Evolutionary conservation across 2,113 vertebrate genomes (phyloP).

Genomic region (Tetrax tetrax): DNA sequence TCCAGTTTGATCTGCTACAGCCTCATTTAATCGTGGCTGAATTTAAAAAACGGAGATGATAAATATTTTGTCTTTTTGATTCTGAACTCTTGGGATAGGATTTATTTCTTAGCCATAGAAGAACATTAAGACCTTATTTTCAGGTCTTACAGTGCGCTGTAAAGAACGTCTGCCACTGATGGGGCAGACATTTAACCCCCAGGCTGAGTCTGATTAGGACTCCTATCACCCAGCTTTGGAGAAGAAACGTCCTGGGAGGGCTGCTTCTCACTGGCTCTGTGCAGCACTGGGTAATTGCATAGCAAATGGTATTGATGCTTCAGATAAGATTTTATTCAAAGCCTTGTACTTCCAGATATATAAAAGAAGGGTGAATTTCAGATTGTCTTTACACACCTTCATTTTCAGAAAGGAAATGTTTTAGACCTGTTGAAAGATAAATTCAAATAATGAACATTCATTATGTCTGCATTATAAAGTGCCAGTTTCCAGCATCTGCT

Average conservation of each 20-base stretch:
- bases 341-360: neutral
- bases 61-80: neutral
- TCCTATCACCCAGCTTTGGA: neutral
- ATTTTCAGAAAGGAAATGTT: neutral
- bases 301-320: neutral
- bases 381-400: neutral
- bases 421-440: neutral
- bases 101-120: neutral
- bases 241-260: neutral
- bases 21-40: neutral
- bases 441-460: neutral
- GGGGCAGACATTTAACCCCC: neutral
- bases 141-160: rapidly evolving
- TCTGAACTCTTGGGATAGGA: neutral
- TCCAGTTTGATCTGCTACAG: neutral
- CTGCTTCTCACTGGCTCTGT: neutral
- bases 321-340: neutral
- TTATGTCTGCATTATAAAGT: neutral
- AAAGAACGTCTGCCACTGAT: neutral
- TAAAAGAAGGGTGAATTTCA: neutral
- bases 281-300: neutral
- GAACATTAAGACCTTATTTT: neutral
- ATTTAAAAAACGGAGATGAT: neutral
- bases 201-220: neutral
- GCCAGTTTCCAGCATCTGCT: neutral